Percentiles rank a stretch among this genome's conserved stretches.
These are phyloP conservation scores for Nasonovia ribisnigri DNA, from an alignment of 2,888 invertebrate genomes.

Conservation along the genomic window DNA sequence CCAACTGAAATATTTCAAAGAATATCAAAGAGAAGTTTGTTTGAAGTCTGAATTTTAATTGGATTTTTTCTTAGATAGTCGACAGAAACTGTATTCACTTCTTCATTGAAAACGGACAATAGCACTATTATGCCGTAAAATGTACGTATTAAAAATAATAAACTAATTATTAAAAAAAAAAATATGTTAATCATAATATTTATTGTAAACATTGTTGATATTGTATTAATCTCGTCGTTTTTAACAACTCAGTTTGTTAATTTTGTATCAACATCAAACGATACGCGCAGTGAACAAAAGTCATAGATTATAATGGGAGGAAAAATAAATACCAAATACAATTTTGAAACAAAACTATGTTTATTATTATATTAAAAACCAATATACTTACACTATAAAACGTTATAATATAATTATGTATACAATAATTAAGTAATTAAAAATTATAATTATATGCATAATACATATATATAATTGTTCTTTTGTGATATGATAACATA, in stretches of 20 bases:
- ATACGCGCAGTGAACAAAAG: background rate
- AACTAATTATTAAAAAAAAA: background rate
- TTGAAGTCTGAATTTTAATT: background rate
- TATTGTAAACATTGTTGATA: background rate
- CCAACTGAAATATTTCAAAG: background rate
- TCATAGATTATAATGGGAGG: background rate
- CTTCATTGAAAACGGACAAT: background rate
- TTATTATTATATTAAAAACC: constrained; percentile 58
- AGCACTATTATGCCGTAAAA: background rate
- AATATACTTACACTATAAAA: constrained; percentile 45
- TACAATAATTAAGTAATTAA: constrained; percentile 37
- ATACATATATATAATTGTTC: background rate
- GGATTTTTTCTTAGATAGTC: background rate
- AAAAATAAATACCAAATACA: background rate
- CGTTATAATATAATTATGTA: constrained; percentile 39
- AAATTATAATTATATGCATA: constrained; percentile 15
- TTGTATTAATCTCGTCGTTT: background rate
- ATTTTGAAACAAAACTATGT: constrained; percentile 53
- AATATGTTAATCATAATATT: background rate
- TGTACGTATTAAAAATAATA: background rate
- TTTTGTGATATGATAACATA: constrained; percentile 37
- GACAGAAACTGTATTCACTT: background rate
- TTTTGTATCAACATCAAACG: background rate
- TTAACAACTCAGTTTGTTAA: background rate
- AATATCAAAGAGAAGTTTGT: background rate